Percentiles rank a stretch among this genome's conserved stretches.
Conservation (phyloP, 1,140 invertebrate species). For the Stenopsyche tienmushanensis region DNA sequence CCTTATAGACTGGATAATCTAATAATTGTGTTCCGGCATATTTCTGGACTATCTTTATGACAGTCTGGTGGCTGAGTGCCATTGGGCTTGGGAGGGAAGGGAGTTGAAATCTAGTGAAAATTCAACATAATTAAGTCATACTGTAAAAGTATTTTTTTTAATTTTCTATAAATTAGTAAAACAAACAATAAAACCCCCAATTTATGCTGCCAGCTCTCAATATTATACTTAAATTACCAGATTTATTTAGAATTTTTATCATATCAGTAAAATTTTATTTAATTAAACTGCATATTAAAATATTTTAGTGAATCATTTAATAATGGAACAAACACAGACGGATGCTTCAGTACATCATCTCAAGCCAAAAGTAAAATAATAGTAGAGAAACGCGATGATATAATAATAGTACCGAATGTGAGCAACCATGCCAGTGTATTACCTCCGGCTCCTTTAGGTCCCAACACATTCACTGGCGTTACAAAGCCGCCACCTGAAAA, state of each 20-base stretch:
- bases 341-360: slow-evolving; percentile 74
- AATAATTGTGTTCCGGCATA: too few relatives aligned
- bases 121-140: too few relatives aligned
- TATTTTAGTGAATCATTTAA: slow-evolving; percentile 56
- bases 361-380: slow-evolving; percentile 80
- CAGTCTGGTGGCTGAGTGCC: too few relatives aligned
- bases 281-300: not conserved
- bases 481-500: slow-evolving; percentile 32
- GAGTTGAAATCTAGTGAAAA: too few relatives aligned
- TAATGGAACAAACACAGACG: slow-evolving; percentile 43
- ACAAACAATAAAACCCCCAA: too few relatives aligned
- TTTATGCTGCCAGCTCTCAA: too few relatives aligned
- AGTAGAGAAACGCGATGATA: slow-evolving; percentile 77
- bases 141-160: too few relatives aligned
- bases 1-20: too few relatives aligned
- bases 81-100: too few relatives aligned
- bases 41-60: too few relatives aligned
- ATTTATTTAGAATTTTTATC: not conserved
- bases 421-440: slow-evolving; percentile 55
- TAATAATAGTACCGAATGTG: slow-evolving; percentile 64
- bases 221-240: too few relatives aligned
- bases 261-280: slow-evolving; percentile 2
- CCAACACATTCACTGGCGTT: slow-evolving; percentile 38
- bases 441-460: slow-evolving; percentile 39
- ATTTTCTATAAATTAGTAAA: too few relatives aligned